Evolutionary conservation across 2,888 invertebrate species (phyloP), one percentile per base, ranked within the genome.

Genomic region (Sclerodermus sp.): DNA sequence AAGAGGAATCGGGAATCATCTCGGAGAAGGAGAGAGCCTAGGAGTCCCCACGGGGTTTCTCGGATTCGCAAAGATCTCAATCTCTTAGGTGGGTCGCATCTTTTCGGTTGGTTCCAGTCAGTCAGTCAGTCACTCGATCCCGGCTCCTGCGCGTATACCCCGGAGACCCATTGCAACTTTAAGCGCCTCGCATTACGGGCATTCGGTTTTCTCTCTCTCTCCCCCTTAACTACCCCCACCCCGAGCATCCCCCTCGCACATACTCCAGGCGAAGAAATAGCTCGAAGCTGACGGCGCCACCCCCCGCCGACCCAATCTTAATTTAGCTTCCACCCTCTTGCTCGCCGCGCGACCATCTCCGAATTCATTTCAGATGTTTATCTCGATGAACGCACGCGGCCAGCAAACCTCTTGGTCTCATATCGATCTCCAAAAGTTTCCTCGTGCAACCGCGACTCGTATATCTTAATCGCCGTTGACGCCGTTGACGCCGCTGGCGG

Each of bases 81-180:
- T 68, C 62, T 65, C 63, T 63, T 60, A 64, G 68, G 60, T 59
- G 61, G 53, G 55, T 63, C 66, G 62, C 60, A 56, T 64, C 58
- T 67, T 60, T 52, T 51, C 49, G 64, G 61, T 51, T 50, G 64
- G 61, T 61, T 64, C 60, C 64, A 62, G 62, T 67, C 66, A 67
- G 62, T 67, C 66, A 67, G 62, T 64, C 64, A 63, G 65, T 63
- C 63, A 66, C 59, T 60, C 61, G 61, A 60, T 64, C 60, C 56
- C 45, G 40, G 46, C 36, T 14, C 39, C 42, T 36, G 40, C 41
- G 39, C 55, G 46, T 56, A 64, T 62, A 60, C 70, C 63, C 70
- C 34, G 39, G 70, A 62, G 70, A 69, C 64, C 65, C 68, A 70
- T 70, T 60, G 70, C 68, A 69, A 70, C 66, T 70, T 70, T 70